These are phyloP conservation scores for Orycteropus afer DNA, from an alignment of 2,113 vertebrate species.

Conservation along the genomic window DNA sequence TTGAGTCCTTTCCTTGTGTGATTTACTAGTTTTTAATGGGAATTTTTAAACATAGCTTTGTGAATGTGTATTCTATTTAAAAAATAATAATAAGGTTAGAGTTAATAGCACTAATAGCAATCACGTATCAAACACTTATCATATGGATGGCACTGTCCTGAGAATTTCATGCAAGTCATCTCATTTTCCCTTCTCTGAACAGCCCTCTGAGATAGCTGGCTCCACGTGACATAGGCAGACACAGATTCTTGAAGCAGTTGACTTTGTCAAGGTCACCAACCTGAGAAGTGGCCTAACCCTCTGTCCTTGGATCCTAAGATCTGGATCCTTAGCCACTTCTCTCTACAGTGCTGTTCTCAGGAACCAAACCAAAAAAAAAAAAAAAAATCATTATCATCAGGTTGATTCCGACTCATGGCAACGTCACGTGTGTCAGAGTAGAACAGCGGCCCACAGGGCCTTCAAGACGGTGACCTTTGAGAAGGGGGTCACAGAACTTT, in stretches of 20 bases:
- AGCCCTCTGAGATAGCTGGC: neutral
- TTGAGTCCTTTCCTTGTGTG: neutral
- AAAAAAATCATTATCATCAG: neutral
- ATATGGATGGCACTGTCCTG: too few relatives aligned
- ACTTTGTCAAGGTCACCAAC: neutral
- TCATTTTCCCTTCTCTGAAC: neutral
- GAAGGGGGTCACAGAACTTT: neutral
- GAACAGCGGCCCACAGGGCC: neutral
- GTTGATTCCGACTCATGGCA: neutral
- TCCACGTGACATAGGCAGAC: neutral
- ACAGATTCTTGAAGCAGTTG: neutral
- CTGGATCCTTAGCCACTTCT: neutral
- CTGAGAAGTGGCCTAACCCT: too few relatives aligned
- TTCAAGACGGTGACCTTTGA: neutral
- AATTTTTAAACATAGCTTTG: neutral
- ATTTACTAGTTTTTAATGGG: neutral
- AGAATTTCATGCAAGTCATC: rapidly evolving
- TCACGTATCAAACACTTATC: neutral
- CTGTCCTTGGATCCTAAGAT: neutral
- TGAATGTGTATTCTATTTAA: neutral
- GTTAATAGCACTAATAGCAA: too few relatives aligned
- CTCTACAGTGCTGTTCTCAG: neutral
- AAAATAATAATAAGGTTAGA: too few relatives aligned
- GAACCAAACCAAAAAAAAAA: neutral
- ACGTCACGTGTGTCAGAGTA: neutral